Base-by-base conservation (phyloP, 1,140 invertebrate species). In the Trinorchestia longiramus region DNA sequence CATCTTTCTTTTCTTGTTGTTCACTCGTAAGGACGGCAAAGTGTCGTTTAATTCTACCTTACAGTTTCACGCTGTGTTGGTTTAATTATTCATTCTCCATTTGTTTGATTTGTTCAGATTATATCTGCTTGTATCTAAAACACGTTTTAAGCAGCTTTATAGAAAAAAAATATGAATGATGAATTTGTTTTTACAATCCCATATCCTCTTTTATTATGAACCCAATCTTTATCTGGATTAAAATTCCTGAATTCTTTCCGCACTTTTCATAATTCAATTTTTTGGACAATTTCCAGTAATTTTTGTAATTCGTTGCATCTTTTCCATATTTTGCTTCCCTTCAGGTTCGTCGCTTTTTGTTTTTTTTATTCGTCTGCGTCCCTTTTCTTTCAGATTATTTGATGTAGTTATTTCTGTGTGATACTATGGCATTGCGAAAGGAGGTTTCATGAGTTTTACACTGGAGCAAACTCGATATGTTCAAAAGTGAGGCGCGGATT, bases 401-500 rank as follows among this genome's bases (percentile, higher is more conserved):
- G 11, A 36, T 77, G 28, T 36, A 77, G 11, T 77, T 77, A 36
- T 36, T 77, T 23, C 36, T 77, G 62, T 36, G 8, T 77, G 15
- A 28, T 77, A 77, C 36, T 15, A 77, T 77, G 62, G 62, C 62
- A 19, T 77, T 19, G 62, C 11, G 28, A 15, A 77, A 77, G 28
- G 28, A 77, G 28, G 11, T 77, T 77, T 77, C 62, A 77, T 77
- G 62, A 77, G 62, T 77, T 77, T 36, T 77, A 77, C 62, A 36
- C 62, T 77, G 62, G 62, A 15, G 28, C 62, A 36, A 77, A 77
- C 62, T 77, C 88, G 88, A 15, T 19, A 94, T 94, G 92, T 94
- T 94, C 92, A 94, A 94, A 94, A 94, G 92, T 94, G 92, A 94
- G 40, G 92, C 92, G 36, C 4, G 92, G 92, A 94, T 94, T 94